A percentile compares a stretch with the other conserved stretches of the same genome.
Conservation (phyloP, 2,888 invertebrate species). For the Linnaemya tessellans region DNA sequence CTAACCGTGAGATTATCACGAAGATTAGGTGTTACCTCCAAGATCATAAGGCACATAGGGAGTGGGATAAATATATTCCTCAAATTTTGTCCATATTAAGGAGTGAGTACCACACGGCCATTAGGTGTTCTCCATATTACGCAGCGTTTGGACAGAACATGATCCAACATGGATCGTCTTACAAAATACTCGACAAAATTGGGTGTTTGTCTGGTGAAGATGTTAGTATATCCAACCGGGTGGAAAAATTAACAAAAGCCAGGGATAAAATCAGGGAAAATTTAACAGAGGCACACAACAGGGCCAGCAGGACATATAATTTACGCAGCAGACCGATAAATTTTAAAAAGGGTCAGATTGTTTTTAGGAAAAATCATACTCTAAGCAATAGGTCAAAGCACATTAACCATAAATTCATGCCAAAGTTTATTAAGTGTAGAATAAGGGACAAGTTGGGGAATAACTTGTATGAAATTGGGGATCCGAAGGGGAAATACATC, state of each 20-base stretch:
- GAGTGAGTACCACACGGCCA: neutral
- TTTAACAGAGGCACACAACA: neutral
- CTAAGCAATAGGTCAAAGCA: neutral
- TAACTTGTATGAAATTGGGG: neutral
- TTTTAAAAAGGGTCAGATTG: neutral
- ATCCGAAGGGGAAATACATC: neutral
- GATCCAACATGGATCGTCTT: too few species aligned
- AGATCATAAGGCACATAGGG: neutral
- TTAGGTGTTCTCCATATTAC: neutral
- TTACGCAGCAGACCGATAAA: neutral
- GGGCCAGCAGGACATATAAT: neutral
- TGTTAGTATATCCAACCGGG: neutral
- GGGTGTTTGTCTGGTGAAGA: neutral
- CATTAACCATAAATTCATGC: neutral
- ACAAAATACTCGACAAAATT: neutral
- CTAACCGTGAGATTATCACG: constrained; percentile 47
- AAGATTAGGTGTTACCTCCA: too few species aligned
- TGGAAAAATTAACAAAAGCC: neutral
- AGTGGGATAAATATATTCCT: neutral
- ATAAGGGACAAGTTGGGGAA: neutral
- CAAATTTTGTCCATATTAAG: neutral
- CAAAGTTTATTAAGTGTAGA: neutral
- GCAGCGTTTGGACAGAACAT: too few species aligned
- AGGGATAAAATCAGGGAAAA: neutral
- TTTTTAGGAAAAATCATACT: neutral